phyloP scores from a whole-genome alignment of 2,797 vertebrate species.

The Vultur gryphus region DNA sequence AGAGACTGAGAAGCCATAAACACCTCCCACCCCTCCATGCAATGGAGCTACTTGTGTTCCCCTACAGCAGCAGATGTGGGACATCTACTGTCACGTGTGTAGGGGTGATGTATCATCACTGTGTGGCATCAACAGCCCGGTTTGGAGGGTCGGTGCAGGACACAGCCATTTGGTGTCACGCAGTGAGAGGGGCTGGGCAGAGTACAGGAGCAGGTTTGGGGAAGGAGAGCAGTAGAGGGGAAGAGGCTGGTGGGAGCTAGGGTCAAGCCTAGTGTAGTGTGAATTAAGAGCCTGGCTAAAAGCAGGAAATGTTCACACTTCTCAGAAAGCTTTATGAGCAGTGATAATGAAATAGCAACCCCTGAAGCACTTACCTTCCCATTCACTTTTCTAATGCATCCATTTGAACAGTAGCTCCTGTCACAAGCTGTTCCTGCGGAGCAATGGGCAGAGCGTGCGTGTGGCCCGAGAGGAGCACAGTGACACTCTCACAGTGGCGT shows the following conservation, averaged over 20 bases:
- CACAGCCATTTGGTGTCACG: background rate
- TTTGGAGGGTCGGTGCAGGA: background rate
- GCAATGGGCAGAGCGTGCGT: background rate
- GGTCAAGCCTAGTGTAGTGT: background rate
- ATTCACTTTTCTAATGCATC: background rate
- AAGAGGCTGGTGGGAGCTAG: background rate
- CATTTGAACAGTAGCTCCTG: background rate
- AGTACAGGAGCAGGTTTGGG: background rate
- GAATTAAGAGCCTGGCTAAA: background rate
- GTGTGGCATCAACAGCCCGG: background rate
- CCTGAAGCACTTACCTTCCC: background rate
- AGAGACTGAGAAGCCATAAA: background rate
- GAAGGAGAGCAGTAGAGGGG: fast-evolving
- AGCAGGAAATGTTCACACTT: background rate
- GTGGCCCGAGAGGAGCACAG: background rate
- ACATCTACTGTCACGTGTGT: fast-evolving
- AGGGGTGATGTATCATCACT: background rate
- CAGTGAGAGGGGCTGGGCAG: background rate
- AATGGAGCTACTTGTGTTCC: background rate
- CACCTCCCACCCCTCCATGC: background rate
- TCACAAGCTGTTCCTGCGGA: background rate
- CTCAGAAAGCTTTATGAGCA: background rate
- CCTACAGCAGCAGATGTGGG: background rate
- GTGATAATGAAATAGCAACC: background rate
- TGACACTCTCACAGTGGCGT: background rate